Evolutionary conservation across 2,797 vertebrate species (phyloP).

Genomic region (Brachymystax lenok): DNA sequence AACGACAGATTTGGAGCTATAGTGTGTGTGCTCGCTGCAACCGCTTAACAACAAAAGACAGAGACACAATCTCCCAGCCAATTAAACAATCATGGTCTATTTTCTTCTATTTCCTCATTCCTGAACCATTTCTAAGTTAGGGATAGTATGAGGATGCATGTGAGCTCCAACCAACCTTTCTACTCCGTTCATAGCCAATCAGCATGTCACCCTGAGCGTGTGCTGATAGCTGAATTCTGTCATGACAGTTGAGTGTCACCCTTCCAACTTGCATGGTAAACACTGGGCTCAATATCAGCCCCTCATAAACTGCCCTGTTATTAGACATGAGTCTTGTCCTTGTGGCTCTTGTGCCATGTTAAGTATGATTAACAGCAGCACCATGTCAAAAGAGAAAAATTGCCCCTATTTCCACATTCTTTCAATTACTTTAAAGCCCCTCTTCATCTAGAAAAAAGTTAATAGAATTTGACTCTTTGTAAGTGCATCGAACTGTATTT

Average conservation of each 20-base stretch:
- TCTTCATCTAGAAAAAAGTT: slow-evolving; percentile 44
- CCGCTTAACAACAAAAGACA: not conserved
- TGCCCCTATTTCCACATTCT: slow-evolving; percentile 32
- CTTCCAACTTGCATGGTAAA: slow-evolving; percentile 9
- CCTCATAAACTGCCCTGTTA: not conserved
- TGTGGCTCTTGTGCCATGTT: not conserved
- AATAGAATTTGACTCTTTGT: slow-evolving; percentile 46
- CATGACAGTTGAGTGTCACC: slow-evolving; percentile 27
- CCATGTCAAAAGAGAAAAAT: slow-evolving; percentile 15
- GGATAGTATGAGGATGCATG: not conserved
- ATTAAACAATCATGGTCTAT: not conserved
- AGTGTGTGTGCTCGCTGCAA: not conserved
- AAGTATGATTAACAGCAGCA: not conserved
- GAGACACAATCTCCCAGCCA: not conserved
- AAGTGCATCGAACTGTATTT: slow-evolving; percentile 24
- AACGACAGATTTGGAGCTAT: no score
- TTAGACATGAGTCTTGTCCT: not conserved
- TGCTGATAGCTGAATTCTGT: slow-evolving; percentile 23
- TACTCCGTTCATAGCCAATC: slow-evolving; percentile 23
- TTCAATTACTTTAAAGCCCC: slow-evolving; percentile 41
- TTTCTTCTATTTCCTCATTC: not conserved
- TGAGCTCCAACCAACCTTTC: slow-evolving; percentile 4
- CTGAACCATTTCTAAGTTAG: not conserved
- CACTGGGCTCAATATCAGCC: not conserved
- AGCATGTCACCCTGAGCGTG: slow-evolving; percentile 25